These are phyloP conservation scores for Drosophila guanche DNA, from an alignment of 1,140 invertebrate genomes.

Conservation along the genomic window DNA sequence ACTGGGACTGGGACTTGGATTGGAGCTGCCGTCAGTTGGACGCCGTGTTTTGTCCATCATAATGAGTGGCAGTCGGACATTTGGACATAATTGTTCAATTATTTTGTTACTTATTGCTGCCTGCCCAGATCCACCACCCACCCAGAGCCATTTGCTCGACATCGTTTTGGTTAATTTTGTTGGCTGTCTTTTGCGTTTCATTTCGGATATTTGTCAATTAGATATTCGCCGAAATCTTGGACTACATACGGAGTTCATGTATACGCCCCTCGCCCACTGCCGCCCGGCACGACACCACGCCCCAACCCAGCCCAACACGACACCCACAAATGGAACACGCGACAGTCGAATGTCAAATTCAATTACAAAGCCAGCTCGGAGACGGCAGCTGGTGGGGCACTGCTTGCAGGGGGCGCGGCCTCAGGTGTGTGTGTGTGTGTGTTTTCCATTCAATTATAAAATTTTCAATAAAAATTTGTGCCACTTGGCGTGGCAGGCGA, in stretches of 20 bases:
- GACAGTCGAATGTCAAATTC: constrained; percentile 70
- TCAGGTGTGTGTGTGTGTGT: constrained; percentile 70
- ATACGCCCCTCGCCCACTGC: constrained; percentile 25
- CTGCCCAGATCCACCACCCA: constrained; percentile 1
- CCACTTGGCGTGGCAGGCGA: constrained; percentile 21
- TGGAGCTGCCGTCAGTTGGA: constrained; percentile 32
- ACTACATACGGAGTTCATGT: constrained; percentile 12
- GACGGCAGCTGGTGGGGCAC: not conserved
- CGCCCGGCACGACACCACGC: constrained; percentile 37
- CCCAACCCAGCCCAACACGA: constrained; percentile 26
- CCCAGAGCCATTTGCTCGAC: constrained; percentile 2
- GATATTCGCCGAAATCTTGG: constrained; percentile 45
- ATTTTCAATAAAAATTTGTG: constrained; percentile 73
- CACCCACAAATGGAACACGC: constrained; percentile 42
- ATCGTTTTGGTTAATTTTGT: constrained; percentile 31
- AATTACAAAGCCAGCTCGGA: constrained; percentile 53
- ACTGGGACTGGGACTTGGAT: constrained; percentile 14
- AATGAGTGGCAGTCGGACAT: constrained; percentile 82
- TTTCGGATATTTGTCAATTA: constrained; percentile 61
- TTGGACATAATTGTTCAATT: constrained; percentile 84
- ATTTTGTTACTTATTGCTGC: constrained; percentile 77
- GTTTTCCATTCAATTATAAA: constrained; percentile 80
- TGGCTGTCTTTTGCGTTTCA: constrained; percentile 29
- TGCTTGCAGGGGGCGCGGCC: constrained; percentile 21
- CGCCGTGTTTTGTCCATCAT: constrained; percentile 78